Evolutionary conservation across 2,888 invertebrate genomes (phyloP), one percentile per base, ranked within the genome.

Genomic region (Heliconius erato): DNA sequence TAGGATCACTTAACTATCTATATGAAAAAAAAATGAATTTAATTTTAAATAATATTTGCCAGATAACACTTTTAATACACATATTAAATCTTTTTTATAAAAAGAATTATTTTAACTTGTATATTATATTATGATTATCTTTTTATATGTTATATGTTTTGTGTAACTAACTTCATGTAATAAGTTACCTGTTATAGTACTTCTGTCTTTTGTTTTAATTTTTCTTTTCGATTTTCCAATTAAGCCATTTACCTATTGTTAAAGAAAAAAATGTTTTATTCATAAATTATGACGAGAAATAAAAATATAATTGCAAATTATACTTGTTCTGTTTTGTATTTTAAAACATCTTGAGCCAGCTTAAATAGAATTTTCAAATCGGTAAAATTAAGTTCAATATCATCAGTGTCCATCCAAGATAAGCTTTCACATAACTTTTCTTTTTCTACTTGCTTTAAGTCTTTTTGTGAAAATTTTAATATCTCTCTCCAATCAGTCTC

Each of bases 301-400:
- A 76, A n/a, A 76, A 63, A 14, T n/a, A 26, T 35, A 9, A 63
- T 26, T 79, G 40, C 1, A 68, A 59, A 85, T 85, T 87, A 44
- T 94, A 97, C 97, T 96, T 97, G 97, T 92, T 97, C 97, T 84
- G 96, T 97, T 93, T 97, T 97, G 86, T 96, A 97, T 88, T 97
- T 97, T 74, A 97, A 89, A 87, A 97, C 96, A 92, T 97, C 97
- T 90, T 97, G 97, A n/a, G 97, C 94, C 5, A 97, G 91, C 88
- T 96, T 95, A 88, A 97, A 96, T 35, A 97, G 90, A 9, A 94
- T 93, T 89, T 96, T 96, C 79, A 97, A 93, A 89, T 97, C 96
- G 40, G 96, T 92, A 84, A 96, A 92, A 88, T 96, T 96, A 2
- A 96, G 89, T 87, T 96, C 96, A 68, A 97, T 96, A 86, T 96